Conservation (phyloP, 2,888 invertebrate species). For the Synergus gifuensis region DNA sequence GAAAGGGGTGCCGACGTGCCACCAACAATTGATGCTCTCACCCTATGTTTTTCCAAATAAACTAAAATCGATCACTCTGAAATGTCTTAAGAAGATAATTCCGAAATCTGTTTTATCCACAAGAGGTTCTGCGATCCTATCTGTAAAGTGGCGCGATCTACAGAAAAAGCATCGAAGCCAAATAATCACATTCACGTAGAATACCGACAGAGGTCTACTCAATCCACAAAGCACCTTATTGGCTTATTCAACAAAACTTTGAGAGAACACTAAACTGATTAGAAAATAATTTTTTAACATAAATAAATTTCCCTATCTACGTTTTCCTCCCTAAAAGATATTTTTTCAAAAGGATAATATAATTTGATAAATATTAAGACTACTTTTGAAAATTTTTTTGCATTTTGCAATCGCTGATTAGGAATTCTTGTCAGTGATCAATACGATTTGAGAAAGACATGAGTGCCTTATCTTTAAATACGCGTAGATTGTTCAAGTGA, state of each 20-base stretch:
- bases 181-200: neutral
- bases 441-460: neutral
- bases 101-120: slow-evolving; percentile 48
- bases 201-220: slow-evolving; percentile 54
- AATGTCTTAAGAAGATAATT: slow-evolving; percentile 1
- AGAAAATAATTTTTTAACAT: neutral
- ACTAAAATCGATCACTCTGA: neutral
- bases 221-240: neutral
- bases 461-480: slow-evolving; percentile 9
- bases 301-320: neutral
- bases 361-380: neutral
- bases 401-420: neutral
- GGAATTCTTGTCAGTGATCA: neutral
- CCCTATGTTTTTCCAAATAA: neutral
- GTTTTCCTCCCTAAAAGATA: neutral
- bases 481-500: neutral
- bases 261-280: no score
- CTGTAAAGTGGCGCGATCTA: slow-evolving; percentile 51
- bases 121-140: neutral
- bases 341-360: neutral
- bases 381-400: neutral
- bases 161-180: slow-evolving; percentile 45
- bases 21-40: no score
- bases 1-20: no score
- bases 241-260: neutral